Base-by-base conservation (phyloP, 2,888 invertebrate species). In the Spisula subtruncata region DNA sequence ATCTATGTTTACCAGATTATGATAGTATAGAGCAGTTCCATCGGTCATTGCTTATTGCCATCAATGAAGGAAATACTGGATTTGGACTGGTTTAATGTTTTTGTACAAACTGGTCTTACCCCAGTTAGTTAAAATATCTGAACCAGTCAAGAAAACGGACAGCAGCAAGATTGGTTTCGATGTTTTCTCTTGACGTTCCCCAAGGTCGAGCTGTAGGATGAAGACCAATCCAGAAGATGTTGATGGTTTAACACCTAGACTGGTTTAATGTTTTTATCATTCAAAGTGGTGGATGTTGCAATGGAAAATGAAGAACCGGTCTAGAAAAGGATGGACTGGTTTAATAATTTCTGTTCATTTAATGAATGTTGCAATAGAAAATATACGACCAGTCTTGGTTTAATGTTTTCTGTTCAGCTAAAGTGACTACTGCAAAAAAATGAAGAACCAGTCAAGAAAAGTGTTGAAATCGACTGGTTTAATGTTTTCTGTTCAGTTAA, bases 21-120 rank as follows among this genome's bases (percentile, higher is more conserved):
- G 99, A 99, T 97, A 98, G 98, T 95, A 99, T 99, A 97, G 99
- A 99, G 97, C 98, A 98, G 95, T 98, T 99, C 94, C 99, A 99
- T 96, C 98, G 98, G 96, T 98, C 98, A 75, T 97, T 99, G 88
- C 97, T 99, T 20, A 97, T 99, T 97, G 99, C 99, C 93, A 98
- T 99, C 97, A 99, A 98, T 97, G 99, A 99, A 97, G 99, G 99
- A 79, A 98, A 98, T 56, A 99, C 99, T 97, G 99, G 99, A 18
- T 99, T 99, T 97, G 98, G 98, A 25, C 92, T 95, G 81, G 95
- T 94, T 5, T 95, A 90, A 92, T 32, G 18, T 18, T 75, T 16
- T 75, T 71, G 18, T 75, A 75, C 14, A 18, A 16, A 18, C 32
- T 75, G 10, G 32, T 14, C 18, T 32, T n/a, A n/a, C n/a, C n/a